A percentile compares a stretch with the other conserved stretches of the same genome.
Evolutionary conservation across 2,797 vertebrate genomes (phyloP).

Genomic region (Adelosebastes latens): DNA sequence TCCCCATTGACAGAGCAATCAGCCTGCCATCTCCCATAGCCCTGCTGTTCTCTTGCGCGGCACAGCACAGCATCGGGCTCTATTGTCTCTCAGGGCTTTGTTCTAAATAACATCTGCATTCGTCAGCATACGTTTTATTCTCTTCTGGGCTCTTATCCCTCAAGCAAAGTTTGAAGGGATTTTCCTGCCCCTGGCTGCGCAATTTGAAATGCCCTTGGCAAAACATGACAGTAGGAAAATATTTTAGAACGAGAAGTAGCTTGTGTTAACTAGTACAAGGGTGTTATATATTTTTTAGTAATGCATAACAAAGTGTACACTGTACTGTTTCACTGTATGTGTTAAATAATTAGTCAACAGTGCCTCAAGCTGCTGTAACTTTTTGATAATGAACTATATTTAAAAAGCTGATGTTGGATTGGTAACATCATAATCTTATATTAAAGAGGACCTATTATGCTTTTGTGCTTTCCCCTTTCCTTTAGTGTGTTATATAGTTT

Average conservation of each 20-base stretch:
- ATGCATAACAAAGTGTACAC: conserved; percentile 1
- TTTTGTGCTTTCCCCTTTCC: too few species aligned
- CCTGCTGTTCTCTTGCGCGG: conserved; percentile 57
- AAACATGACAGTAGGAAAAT: conserved; percentile 53
- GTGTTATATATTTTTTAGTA: conserved; percentile 5
- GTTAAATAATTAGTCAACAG: conserved; percentile 12
- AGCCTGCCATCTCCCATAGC: conserved; percentile 71
- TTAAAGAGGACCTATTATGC: too few species aligned
- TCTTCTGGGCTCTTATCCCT: conserved; percentile 63
- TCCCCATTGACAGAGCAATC: conserved; percentile 74
- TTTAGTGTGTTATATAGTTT: too few species aligned
- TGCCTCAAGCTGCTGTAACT: conserved; percentile 1
- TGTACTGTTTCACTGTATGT: neutral
- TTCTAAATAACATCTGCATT: conserved; percentile 80
- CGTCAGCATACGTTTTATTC: conserved; percentile 75
- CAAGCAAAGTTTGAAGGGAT: conserved; percentile 73
- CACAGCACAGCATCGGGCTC: conserved; percentile 52
- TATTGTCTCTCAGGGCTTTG: conserved; percentile 73
- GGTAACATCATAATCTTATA: neutral
- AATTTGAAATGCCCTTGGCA: conserved; percentile 70
- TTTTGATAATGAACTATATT: conserved; percentile 1
- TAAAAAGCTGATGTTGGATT: neutral
- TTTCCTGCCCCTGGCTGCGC: conserved; percentile 66
- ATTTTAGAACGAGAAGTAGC: conserved; percentile 25
- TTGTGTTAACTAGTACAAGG: conserved; percentile 29